Percentiles rank a stretch among this genome's conserved stretches.
These are phyloP conservation scores for Chrysopa pallens DNA, from an alignment of 1,140 invertebrate species.

Conservation along the genomic window DNA sequence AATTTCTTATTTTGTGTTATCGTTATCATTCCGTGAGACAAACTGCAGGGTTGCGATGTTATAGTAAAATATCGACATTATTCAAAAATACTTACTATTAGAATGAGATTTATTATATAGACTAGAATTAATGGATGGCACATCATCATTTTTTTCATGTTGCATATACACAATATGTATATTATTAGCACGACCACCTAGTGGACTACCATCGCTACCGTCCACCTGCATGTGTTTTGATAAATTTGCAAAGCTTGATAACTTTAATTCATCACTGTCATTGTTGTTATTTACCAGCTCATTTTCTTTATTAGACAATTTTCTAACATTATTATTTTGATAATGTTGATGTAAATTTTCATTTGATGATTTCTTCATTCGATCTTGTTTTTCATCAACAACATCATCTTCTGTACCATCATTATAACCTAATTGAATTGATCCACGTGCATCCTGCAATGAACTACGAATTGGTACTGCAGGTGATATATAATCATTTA, in stretches of 20 bases:
- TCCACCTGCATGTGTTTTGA: slow-evolving; percentile 32
- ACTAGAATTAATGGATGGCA: slow-evolving; percentile 17
- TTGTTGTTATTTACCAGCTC: slow-evolving; percentile 27
- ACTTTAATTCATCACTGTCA: slow-evolving; percentile 14
- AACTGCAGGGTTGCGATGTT: no score
- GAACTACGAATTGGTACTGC: slow-evolving; percentile 44
- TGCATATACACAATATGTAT: slow-evolving; percentile 46
- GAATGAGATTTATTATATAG: slow-evolving; percentile 20
- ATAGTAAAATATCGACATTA: no score
- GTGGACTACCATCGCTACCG: slow-evolving; percentile 21
- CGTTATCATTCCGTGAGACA: no score
- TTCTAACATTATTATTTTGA: slow-evolving; percentile 18
- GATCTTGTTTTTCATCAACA: slow-evolving; percentile 25
- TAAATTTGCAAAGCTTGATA: slow-evolving; percentile 51
- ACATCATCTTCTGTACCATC: slow-evolving; percentile 36
- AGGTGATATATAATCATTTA: slow-evolving; percentile 14
- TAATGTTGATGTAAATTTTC: slow-evolving; percentile 17
- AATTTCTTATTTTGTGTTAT: no score
- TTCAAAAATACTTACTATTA: slow-evolving; percentile 9
- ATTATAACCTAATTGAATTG: slow-evolving; percentile 48
- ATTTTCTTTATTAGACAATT: not conserved
- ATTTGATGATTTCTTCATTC: slow-evolving; percentile 21
- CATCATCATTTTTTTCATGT: slow-evolving; percentile 30
- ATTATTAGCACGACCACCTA: slow-evolving; percentile 14
- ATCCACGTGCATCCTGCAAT: slow-evolving; percentile 53